phyloP scores from a whole-genome alignment of 1,140 invertebrate species.

The Dolichoris vasculosae region DNA sequence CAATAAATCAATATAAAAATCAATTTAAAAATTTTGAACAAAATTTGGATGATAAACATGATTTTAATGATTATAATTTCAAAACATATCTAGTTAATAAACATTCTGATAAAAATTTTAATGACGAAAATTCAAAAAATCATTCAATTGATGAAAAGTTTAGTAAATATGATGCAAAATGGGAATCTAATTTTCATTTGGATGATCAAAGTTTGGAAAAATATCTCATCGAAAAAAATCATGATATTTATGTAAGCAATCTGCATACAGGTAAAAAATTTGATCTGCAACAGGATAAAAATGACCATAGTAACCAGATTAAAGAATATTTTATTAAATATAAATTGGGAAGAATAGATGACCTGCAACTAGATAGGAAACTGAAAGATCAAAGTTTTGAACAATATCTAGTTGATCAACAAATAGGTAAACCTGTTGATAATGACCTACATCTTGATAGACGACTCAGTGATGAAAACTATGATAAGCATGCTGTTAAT shows the following conservation, averaged over 20 bases:
- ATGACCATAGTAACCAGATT: not conserved
- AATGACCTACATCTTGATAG: constrained; percentile 10
- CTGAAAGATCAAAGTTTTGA: not conserved
- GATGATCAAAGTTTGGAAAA: not conserved
- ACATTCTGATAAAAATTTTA: not conserved
- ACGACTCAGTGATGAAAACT: constrained; percentile 26
- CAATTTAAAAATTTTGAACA: not conserved
- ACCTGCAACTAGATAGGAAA: not conserved
- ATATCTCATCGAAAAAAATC: not conserved
- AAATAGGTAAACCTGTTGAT: not conserved
- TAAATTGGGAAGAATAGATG: not conserved
- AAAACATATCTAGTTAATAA: not conserved
- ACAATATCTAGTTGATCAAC: not conserved
- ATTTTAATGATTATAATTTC: not conserved
- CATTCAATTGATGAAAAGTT: not conserved
- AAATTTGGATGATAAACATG: not conserved
- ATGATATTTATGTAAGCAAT: not conserved
- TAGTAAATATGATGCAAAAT: not conserved
- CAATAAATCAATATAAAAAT: not conserved
- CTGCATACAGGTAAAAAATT: not conserved
- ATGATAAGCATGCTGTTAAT: not conserved
- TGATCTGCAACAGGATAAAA: not conserved
- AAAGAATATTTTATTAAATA: not conserved
- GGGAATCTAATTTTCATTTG: not conserved
- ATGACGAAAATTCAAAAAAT: not conserved